phyloP scores from a whole-genome alignment of 2,888 invertebrate species.

The Leptinotarsa rubiginosa region DNA sequence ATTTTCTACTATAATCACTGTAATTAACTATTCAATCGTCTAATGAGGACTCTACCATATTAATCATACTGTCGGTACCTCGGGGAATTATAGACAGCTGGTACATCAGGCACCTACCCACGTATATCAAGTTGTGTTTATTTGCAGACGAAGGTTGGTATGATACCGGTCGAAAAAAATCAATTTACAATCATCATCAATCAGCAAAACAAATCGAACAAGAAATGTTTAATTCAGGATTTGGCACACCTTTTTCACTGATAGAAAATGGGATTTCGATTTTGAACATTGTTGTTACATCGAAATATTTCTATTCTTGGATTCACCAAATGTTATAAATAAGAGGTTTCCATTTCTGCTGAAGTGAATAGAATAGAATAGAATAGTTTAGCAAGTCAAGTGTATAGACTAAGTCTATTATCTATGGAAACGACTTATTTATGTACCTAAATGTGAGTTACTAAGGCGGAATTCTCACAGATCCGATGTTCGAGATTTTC shows the following conservation, averaged over 20 bases:
- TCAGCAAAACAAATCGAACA: not conserved
- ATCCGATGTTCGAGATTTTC: too few relatives aligned
- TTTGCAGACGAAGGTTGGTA: slow-evolving; percentile 18
- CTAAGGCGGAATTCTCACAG: too few relatives aligned
- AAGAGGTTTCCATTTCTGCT: too few relatives aligned
- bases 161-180: slow-evolving; percentile 9
- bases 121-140: slow-evolving; percentile 42
- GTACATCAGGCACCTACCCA: slow-evolving; percentile 44
- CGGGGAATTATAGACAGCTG: slow-evolving; percentile 51
- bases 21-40: slow-evolving; percentile 53
- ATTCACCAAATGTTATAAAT: too few relatives aligned
- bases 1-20: slow-evolving; percentile 39
- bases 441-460: too few relatives aligned
- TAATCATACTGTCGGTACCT: slow-evolving; percentile 53
- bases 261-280: not conserved
- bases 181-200: slow-evolving; percentile 7
- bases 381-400: too few relatives aligned
- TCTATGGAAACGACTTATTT: too few relatives aligned
- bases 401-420: too few relatives aligned
- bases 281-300: too few relatives aligned
- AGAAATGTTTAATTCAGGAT: slow-evolving; percentile 4
- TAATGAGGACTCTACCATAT: slow-evolving; percentile 54
- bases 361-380: too few relatives aligned
- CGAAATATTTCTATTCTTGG: too few relatives aligned
- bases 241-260: not conserved